phyloP scores from a whole-genome alignment of 1,140 invertebrate species.

The Trinorchestia longiramus region DNA sequence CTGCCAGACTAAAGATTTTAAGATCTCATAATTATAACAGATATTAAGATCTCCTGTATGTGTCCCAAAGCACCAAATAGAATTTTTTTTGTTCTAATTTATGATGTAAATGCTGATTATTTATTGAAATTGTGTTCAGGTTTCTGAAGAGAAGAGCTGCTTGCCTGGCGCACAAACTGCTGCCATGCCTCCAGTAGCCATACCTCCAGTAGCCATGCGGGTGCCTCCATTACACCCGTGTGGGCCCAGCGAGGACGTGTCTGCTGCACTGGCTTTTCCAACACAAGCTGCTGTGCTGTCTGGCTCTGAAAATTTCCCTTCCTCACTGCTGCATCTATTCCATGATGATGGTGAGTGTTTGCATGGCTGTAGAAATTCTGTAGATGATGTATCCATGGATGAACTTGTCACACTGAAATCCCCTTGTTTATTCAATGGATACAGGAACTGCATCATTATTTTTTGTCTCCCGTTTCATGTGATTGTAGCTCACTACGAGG shows the following conservation, averaged over 20 bases:
- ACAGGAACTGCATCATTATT: too few species aligned
- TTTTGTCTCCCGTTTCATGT: too few species aligned
- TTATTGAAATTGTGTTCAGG: neutral
- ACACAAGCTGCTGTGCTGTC: neutral
- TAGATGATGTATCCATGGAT: neutral
- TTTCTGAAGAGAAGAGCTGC: neutral
- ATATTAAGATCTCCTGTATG: too few species aligned
- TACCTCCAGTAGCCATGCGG: too few species aligned
- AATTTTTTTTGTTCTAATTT: too few species aligned
- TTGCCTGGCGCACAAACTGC: neutral
- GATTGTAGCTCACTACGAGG: neutral
- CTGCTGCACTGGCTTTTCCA: neutral
- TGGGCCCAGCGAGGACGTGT: neutral
- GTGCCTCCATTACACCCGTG: neutral
- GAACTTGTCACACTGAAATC: too few species aligned
- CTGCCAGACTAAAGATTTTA: too few species aligned
- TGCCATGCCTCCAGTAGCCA: neutral
- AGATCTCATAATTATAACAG: too few species aligned
- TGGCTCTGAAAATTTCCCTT: neutral
- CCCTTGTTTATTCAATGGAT: too few species aligned
- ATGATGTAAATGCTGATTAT: neutral
- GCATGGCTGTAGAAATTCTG: neutral
- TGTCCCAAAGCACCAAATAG: too few species aligned
- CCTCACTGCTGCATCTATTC: neutral
- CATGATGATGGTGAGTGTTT: neutral